Base-by-base conservation (phyloP, 2,888 invertebrate genomes). In the Cerastis leucographa region DNA sequence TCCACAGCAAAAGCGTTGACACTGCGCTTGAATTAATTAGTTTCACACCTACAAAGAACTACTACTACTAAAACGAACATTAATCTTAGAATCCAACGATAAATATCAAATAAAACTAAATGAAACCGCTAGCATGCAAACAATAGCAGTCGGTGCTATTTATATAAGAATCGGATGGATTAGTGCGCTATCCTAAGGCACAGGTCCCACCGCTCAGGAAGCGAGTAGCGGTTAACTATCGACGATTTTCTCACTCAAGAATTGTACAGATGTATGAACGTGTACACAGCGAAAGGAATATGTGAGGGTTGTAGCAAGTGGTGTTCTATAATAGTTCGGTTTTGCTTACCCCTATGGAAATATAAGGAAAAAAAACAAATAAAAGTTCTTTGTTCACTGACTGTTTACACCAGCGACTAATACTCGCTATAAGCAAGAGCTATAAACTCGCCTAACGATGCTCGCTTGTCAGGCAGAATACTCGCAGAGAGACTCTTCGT, bases 101-200 rank as follows among this genome's bases (percentile, higher is more conserved):
- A 70, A 78, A 82, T 70, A 61, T 74, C 42, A 59, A 74, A 69
- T 68, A 62, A 76, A 70, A 65, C 40, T 44, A 62, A 66, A 66
- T 69, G 49, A 44, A 42, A 42, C 51, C 44, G 67, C 62, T 72
- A 77, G 78, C 76, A 74, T 75, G 66, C 81, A 81, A 79, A 85
- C 79, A 85, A 86, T 83, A 75, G 78, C 75, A 68, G 66, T 73
- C 40, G 19, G 54, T 22, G 80, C 85, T 85, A 81, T 85, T 84
- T 85, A 87, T 87, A 83, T 80, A 71, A 67, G 76, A 81, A 83
- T 89, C 86, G 86, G 87, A 90, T 87, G 88, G 90, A 92, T 92
- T 91, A 89, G 88, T 83, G 87, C 87, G 85, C 89, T 85, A 89
- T 91, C 84, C 84, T 83, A 64, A 64, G 42, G 64, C n/a, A 4